Percentiles rank a stretch among this genome's conserved stretches.
These are phyloP conservation scores for Blennius ocellaris DNA, from an alignment of 2,113 vertebrate genomes.

Conservation along the genomic window DNA sequence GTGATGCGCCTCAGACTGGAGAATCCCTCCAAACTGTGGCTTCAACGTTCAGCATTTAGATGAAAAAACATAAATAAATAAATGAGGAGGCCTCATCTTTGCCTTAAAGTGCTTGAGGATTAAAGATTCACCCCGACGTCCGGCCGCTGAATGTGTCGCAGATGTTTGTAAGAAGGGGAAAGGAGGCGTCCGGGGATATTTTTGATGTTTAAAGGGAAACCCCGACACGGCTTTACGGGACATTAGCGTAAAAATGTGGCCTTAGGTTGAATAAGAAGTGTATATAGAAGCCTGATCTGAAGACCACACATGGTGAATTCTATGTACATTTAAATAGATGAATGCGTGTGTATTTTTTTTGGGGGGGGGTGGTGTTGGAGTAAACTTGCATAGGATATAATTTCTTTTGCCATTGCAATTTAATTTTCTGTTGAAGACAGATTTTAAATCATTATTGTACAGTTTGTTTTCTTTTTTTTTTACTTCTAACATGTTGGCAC, in stretches of 20 bases:
- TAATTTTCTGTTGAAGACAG: conserved; percentile 10
- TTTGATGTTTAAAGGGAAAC: conserved; percentile 55
- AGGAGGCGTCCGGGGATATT: conserved; percentile 15
- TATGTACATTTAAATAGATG: conserved; percentile 63
- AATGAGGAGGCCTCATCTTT: conserved; percentile 7
- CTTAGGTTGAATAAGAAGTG: conserved; percentile 45
- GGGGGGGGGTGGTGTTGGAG: too few species aligned
- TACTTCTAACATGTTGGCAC: conserved; percentile 30
- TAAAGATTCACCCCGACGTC: background rate
- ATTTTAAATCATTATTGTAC: conserved; percentile 61
- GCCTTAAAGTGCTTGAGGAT: conserved; percentile 47
- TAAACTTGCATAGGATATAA: conserved; percentile 35
- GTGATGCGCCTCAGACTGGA: too few species aligned
- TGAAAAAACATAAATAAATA: too few species aligned
- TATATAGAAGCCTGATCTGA: conserved; percentile 11
- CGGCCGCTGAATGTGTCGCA: background rate
- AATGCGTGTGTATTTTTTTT: conserved; percentile 65
- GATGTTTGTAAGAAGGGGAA: too few species aligned
- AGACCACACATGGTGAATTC: conserved; percentile 24
- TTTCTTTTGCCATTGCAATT: conserved; percentile 27
- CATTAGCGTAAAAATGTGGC: conserved; percentile 48
- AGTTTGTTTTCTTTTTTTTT: conserved; percentile 68
- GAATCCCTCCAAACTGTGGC: too few species aligned
- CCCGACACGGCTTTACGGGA: conserved; percentile 17
- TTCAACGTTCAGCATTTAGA: too few species aligned